A percentile compares a stretch with the other conserved stretches of the same genome.
phyloP scores from a whole-genome alignment of 2,113 vertebrate species.

The Cepphus grylle region DNA sequence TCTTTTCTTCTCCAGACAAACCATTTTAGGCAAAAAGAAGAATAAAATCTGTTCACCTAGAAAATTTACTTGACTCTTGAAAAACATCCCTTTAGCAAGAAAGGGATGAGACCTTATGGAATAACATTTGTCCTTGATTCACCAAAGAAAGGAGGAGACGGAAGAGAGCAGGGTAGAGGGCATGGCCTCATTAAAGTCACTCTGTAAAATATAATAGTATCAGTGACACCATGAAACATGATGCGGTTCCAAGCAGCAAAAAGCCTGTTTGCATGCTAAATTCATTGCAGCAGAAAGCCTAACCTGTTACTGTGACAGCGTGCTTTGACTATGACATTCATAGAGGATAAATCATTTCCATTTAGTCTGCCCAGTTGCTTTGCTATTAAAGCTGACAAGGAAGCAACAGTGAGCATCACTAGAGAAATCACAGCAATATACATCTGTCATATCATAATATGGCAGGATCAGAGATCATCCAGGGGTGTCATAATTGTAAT shows the following conservation, averaged over 20 bases:
- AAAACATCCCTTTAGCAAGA: background rate
- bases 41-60: background rate
- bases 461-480: conserved; percentile 63
- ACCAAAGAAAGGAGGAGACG: background rate
- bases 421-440: conserved; percentile 71
- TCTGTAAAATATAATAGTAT: background rate
- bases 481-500: conserved; percentile 63
- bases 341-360: conserved; percentile 67
- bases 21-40: background rate
- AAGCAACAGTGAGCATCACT: conserved; percentile 52
- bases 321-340: conserved; percentile 53
- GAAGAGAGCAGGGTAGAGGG: background rate
- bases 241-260: background rate
- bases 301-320: conserved; percentile 41
- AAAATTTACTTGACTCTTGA: background rate
- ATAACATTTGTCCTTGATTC: background rate
- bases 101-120: background rate
- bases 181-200: background rate
- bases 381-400: conserved; percentile 73
- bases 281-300: conserved; percentile 19
- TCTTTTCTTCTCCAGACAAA: background rate
- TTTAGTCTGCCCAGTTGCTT: conserved; percentile 67
- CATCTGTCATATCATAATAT: conserved; percentile 66
- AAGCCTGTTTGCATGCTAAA: background rate
- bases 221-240: background rate